Conservation (phyloP, 2,113 vertebrate species). For the Semnornis frantzii region DNA sequence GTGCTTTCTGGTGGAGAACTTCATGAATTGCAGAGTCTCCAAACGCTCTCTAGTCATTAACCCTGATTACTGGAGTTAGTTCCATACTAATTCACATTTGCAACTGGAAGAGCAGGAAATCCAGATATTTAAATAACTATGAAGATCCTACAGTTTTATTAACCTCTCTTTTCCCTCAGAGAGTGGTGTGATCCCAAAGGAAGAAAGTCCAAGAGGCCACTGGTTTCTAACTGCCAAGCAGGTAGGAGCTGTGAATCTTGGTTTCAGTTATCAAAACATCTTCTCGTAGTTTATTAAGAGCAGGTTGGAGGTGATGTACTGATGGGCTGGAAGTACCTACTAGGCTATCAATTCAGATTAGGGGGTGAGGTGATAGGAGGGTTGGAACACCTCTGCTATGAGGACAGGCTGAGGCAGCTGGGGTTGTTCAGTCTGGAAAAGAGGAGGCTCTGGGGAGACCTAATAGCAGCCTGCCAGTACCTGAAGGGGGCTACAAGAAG, state of each 20-base stretch:
- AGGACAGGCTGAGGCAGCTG: too few relatives aligned
- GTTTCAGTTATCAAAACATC: neutral
- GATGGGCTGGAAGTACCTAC: neutral
- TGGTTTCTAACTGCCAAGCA: neutral
- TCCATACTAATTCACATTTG: neutral
- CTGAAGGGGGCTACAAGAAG: too few relatives aligned
- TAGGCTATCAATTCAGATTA: neutral
- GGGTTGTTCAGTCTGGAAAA: too few relatives aligned
- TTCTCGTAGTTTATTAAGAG: constrained; percentile 2
- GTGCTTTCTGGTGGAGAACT: neutral
- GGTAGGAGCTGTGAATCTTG: neutral
- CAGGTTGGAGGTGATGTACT: constrained; percentile 17
- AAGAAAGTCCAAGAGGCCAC: neutral
- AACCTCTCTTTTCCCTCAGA: neutral
- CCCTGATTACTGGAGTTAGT: constrained; percentile 3
- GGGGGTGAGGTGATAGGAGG: too few relatives aligned
- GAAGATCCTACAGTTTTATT: neutral
- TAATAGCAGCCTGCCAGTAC: too few relatives aligned
- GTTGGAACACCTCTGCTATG: too few relatives aligned
- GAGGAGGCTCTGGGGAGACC: too few relatives aligned
- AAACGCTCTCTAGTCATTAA: constrained; percentile 26
- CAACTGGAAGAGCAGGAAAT: neutral
- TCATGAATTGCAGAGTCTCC: neutral
- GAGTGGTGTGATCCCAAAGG: neutral
- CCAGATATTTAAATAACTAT: neutral